Percentiles rank a stretch among this genome's conserved stretches.
phyloP scores from a whole-genome alignment of 1,140 invertebrate species.

The Linepithema humile region DNA sequence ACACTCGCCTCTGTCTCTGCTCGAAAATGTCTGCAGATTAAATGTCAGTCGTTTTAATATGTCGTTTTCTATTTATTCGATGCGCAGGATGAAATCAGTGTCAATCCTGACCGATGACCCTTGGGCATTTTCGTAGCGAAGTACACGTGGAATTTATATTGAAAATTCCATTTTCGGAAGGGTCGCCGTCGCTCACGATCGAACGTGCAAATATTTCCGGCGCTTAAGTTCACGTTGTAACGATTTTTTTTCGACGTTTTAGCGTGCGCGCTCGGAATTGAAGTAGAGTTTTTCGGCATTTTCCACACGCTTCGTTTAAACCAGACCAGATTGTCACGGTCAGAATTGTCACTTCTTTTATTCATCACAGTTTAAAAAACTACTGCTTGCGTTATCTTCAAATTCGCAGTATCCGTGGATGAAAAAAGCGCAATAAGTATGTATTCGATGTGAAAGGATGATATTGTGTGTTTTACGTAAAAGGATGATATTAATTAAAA shows the following conservation, averaged over 20 bases:
- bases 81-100: constrained; percentile 25
- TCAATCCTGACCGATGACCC: constrained; percentile 29
- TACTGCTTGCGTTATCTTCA: neutral
- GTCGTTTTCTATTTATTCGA: constrained; percentile 6
- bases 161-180: constrained; percentile 51
- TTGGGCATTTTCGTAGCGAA: constrained; percentile 6
- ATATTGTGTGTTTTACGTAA: no score
- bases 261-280: constrained; percentile 33
- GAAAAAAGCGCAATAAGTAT: no score
- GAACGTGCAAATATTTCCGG: constrained; percentile 50
- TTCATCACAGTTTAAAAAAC: neutral
- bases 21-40: constrained; percentile 1
- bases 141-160: constrained; percentile 45
- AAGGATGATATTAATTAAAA: no score
- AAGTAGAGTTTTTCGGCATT: constrained; percentile 23
- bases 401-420: neutral
- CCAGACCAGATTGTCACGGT: neutral
- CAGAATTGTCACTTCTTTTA: constrained; percentile 16
- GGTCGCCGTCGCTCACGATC: neutral
- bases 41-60: neutral
- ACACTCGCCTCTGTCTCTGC: neutral
- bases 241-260: constrained; percentile 28
- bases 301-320: constrained; percentile 19
- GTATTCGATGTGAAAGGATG: no score
- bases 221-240: constrained; percentile 41